Percentiles rank a stretch among this genome's conserved stretches.
Evolutionary conservation across 2,113 vertebrate species (phyloP).

Genomic region (Aegotheles bennettii): DNA sequence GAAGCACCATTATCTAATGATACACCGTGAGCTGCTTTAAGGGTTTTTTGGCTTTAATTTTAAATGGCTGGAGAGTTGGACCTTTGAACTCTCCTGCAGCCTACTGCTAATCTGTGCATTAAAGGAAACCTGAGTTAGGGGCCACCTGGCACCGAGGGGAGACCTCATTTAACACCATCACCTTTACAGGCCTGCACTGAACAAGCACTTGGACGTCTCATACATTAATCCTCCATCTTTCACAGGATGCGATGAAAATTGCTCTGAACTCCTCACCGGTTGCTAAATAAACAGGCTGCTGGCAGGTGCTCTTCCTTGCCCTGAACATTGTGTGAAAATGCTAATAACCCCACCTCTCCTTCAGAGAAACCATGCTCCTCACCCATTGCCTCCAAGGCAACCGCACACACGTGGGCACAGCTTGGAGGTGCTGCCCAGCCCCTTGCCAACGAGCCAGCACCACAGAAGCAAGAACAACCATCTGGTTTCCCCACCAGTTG

Average conservation of each 20-base stretch:
- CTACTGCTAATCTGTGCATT: neutral
- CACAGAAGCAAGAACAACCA: neutral
- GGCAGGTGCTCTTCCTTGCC: neutral
- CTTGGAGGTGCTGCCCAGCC: neutral
- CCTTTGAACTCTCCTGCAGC: neutral
- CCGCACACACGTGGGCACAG: neutral
- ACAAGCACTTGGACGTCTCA: neutral
- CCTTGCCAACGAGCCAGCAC: neutral
- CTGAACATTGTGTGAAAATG: neutral
- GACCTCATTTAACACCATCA: neutral
- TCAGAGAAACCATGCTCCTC: neutral
- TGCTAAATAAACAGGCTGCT: neutral
- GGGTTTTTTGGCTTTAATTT: neutral
- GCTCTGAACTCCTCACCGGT: neutral
- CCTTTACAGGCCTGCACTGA: neutral
- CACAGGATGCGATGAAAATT: accelerated
- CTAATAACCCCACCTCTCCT: neutral
- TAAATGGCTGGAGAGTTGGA: neutral
- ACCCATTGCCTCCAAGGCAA: neutral
- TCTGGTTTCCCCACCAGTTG: neutral
- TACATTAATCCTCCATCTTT: neutral
- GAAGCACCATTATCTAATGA: neutral
- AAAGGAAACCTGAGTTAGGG: neutral
- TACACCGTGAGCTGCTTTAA: neutral
- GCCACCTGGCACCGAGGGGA: neutral